A percentile compares a stretch with the other conserved stretches of the same genome.
These are phyloP conservation scores for Amphiprion percula DNA, from an alignment of 2,113 vertebrate genomes.

Conservation along the genomic window DNA sequence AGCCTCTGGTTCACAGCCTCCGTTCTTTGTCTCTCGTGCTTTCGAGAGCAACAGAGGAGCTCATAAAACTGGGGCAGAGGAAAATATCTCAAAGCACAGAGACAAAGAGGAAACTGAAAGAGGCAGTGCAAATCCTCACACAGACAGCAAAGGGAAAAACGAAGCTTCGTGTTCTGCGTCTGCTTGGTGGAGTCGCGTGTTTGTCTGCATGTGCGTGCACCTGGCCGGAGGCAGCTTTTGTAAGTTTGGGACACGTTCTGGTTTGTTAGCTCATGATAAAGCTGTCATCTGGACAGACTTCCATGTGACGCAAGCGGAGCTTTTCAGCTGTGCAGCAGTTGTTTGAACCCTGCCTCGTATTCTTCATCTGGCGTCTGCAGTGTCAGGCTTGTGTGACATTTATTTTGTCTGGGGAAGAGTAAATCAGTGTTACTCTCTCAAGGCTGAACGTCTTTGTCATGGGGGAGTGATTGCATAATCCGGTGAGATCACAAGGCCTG, in stretches of 20 bases:
- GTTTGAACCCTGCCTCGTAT: conserved; percentile 49
- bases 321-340: conserved; percentile 42
- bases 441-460: conserved; percentile 75
- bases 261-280: conserved; percentile 17
- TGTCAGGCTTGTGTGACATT: conserved; percentile 65
- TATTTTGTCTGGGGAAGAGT: conserved; percentile 67
- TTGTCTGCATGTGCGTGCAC: conserved; percentile 44
- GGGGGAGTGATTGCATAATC: conserved; percentile 79
- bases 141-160: conserved; percentile 22
- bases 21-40: conserved; percentile 64
- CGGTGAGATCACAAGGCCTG: conserved; percentile 76
- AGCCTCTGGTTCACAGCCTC: conserved; percentile 53
- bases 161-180: conserved; percentile 35
- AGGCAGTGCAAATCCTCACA: conserved; percentile 57
- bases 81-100: conserved; percentile 69
- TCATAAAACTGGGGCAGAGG: conserved; percentile 79
- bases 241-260: conserved; percentile 21
- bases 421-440: conserved; percentile 63
- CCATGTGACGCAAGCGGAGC: conserved; percentile 19
- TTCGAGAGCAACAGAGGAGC: conserved; percentile 61
- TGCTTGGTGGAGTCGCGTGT: conserved; percentile 53
- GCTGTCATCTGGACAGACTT: conserved; percentile 36
- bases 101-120: conserved; percentile 74
- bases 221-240: conserved; percentile 37
- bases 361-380: conserved; percentile 54